phyloP scores from a whole-genome alignment of 53 echinoderm and acorn worm species.

The Holothuria scabra region DNA sequence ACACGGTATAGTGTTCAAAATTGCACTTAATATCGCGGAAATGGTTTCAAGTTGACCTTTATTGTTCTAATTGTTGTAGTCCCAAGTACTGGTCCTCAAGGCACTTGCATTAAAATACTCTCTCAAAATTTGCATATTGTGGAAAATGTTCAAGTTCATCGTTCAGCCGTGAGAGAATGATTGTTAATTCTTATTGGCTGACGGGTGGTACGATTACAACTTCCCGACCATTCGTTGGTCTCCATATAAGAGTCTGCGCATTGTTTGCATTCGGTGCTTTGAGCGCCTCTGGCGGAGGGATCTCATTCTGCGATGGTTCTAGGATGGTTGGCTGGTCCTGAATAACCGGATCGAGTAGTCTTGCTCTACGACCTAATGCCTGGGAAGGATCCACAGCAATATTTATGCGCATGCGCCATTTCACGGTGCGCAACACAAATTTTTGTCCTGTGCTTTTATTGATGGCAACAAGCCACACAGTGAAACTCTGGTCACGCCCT shows the following conservation, averaged over 20 bases:
- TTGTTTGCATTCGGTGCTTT: constrained; percentile 97
- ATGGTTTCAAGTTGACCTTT: not conserved
- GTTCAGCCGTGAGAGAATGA: constrained; percentile 9
- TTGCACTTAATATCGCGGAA: constrained; percentile 31
- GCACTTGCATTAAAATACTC: constrained; percentile 43
- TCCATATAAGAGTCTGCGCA: constrained; percentile 96
- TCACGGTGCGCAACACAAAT: constrained; percentile 93
- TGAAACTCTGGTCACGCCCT: constrained; percentile 96
- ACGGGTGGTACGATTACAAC: constrained; percentile 97
- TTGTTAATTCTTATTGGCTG: constrained; percentile 65
- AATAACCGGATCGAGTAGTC: constrained; percentile 83
- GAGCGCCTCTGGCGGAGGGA: constrained; percentile 88
- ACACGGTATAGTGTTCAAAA: not conserved
- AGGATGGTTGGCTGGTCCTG: constrained; percentile 93
- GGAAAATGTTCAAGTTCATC: constrained; percentile 31
- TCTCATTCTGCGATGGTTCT: constrained; percentile 88
- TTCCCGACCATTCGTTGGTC: constrained; percentile 82
- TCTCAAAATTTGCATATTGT: constrained; percentile 28
- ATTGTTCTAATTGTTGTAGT: not conserved
- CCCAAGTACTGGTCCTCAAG: constrained; percentile 54
- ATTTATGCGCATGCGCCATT: constrained; percentile 98
- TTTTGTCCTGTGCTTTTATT: constrained; percentile 95
- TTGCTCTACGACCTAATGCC: constrained; percentile 86
- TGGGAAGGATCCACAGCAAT: constrained; percentile 87
- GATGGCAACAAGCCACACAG: constrained; percentile 82